Evolutionary conservation across 1,140 invertebrate genomes (phyloP).

Genomic region (Onthophagus taurus): DNA sequence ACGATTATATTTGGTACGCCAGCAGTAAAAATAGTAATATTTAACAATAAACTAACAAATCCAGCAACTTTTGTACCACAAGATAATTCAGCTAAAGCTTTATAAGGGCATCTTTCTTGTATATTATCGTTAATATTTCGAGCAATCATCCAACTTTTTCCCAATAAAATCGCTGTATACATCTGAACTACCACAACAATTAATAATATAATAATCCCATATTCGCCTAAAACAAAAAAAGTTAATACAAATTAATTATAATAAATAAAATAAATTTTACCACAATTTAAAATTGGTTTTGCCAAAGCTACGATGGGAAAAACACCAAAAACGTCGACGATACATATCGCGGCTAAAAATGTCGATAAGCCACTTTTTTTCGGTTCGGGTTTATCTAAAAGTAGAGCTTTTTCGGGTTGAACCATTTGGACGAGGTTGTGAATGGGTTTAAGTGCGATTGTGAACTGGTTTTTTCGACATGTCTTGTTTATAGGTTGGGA

Average conservation of each 20-base stretch:
- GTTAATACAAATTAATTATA: conserved; percentile 12
- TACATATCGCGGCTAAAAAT: conserved; percentile 61
- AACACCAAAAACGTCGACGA: conserved; percentile 71
- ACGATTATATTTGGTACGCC: conserved; percentile 69
- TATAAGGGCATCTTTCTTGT: conserved; percentile 64
- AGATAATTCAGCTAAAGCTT: conserved; percentile 63
- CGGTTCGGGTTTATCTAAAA: too few relatives aligned
- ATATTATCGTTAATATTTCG: conserved; percentile 57
- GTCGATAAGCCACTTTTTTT: too few relatives aligned
- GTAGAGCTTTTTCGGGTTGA: too few relatives aligned
- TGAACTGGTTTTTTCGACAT: too few relatives aligned
- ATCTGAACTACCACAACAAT: conserved; percentile 60
- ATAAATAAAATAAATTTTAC: conserved; percentile 37
- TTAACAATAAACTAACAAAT: conserved; percentile 56
- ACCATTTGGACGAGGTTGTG: too few relatives aligned
- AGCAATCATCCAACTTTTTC: conserved; percentile 64
- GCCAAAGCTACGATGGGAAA: conserved; percentile 68
- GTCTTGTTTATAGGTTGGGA: too few relatives aligned
- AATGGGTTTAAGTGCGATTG: too few relatives aligned
- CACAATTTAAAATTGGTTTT: conserved; percentile 59
- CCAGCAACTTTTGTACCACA: conserved; percentile 48
- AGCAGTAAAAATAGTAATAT: conserved; percentile 62
- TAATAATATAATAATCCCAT: conserved; percentile 57
- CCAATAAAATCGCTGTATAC: conserved; percentile 63
- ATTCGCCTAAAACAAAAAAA: conserved; percentile 47